These are phyloP conservation scores for Eutrigla gurnardus DNA, from an alignment of 2,797 vertebrate species.

Conservation along the genomic window DNA sequence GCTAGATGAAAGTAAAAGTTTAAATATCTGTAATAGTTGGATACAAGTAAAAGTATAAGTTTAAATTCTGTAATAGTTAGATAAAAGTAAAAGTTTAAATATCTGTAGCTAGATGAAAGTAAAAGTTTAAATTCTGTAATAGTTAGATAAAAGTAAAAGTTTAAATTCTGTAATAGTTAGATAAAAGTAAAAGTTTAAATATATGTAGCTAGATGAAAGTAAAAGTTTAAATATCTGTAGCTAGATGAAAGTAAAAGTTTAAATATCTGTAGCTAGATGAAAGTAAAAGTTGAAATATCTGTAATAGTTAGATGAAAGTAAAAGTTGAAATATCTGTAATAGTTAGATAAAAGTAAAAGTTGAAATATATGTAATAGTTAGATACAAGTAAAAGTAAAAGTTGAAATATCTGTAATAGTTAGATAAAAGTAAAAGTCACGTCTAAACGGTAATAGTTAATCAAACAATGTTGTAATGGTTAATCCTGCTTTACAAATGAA, in stretches of 20 bases:
- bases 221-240: background rate
- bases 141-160: too few relatives aligned
- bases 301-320: too few relatives aligned
- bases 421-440: background rate
- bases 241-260: background rate
- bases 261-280: background rate
- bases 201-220: too few relatives aligned
- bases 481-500: constrained; percentile 15
- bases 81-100: too few relatives aligned
- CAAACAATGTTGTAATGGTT: background rate
- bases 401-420: background rate
- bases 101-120: background rate
- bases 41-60: too few relatives aligned
- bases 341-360: background rate
- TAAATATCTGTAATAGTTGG: too few relatives aligned
- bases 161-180: too few relatives aligned
- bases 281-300: too few relatives aligned
- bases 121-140: background rate
- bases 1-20: too few relatives aligned
- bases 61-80: too few relatives aligned
- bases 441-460: too few relatives aligned
- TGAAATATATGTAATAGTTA: too few relatives aligned
- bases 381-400: background rate
- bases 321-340: background rate
- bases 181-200: background rate